Conservation (phyloP, 2,113 vertebrate genomes). For the Guaruba guarouba region DNA sequence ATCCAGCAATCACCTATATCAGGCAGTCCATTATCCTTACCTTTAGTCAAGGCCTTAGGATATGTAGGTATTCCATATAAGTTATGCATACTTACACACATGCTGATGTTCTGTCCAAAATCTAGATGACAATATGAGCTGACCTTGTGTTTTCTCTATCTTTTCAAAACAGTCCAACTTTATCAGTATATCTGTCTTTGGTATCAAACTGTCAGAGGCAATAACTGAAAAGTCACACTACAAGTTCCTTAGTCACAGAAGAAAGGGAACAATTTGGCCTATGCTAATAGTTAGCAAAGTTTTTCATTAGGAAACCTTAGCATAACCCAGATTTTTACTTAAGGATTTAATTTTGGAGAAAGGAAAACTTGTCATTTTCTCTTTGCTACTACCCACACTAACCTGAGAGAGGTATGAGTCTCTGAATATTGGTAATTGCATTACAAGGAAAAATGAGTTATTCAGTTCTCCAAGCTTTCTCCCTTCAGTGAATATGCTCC, state of each 20-base stretch:
- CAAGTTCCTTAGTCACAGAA: not conserved
- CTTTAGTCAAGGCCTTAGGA: not conserved
- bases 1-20: not conserved
- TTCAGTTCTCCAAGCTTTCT: not conserved
- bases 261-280: not conserved
- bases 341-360: not conserved
- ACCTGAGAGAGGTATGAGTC: not conserved
- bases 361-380: not conserved
- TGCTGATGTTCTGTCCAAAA: not conserved
- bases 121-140: not conserved
- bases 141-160: not conserved
- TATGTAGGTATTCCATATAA: not conserved
- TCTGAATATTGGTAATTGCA: not conserved
- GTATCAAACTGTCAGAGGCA: not conserved
- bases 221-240: not conserved
- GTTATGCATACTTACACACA: not conserved
- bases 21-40: not conserved
- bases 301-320: not conserved
- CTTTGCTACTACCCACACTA: not conserved
- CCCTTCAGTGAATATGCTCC: not conserved
- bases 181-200: not conserved
- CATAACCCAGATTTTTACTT: not conserved
- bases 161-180: not conserved
- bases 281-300: not conserved
- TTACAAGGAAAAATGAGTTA: not conserved